These are phyloP conservation scores for Coelinius sp. DNA, from an alignment of 2,888 invertebrate genomes.

Conservation along the genomic window DNA sequence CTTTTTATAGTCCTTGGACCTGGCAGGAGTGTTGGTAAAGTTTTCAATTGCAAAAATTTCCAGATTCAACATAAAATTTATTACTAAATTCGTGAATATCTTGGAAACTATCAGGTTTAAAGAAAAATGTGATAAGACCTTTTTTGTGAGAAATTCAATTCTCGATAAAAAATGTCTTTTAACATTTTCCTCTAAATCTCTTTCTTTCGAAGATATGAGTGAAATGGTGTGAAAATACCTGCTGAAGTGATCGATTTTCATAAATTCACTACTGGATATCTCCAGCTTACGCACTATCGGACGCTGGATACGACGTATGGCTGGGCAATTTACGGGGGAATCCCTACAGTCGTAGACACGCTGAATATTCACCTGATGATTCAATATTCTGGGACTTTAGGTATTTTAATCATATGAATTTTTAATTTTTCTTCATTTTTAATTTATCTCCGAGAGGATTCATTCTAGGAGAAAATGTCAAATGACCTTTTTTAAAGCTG, in stretches of 20 bases:
- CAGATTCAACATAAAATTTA: background rate
- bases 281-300: slow-evolving; percentile 74
- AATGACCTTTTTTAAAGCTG: too few species aligned
- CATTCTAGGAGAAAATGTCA: too few species aligned
- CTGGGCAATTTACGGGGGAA: slow-evolving; percentile 74
- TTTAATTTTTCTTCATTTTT: background rate
- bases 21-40: slow-evolving; percentile 59
- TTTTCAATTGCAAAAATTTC: background rate
- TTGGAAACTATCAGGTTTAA: background rate
- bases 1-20: slow-evolving; percentile 59
- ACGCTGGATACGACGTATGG: slow-evolving; percentile 77
- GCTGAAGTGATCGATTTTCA: background rate
- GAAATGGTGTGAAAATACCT: background rate
- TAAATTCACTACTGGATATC: background rate
- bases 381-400: slow-evolving; percentile 75
- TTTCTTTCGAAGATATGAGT: background rate
- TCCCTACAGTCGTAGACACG: slow-evolving; percentile 70
- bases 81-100: background rate
- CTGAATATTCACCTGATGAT: slow-evolving; percentile 67
- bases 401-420: slow-evolving; percentile 59
- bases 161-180: background rate
- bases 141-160: too few species aligned
- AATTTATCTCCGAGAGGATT: too few species aligned
- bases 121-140: background rate
- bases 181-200: background rate